Conservation (phyloP, 2,888 invertebrate species). For the Drosophila rubida region DNA sequence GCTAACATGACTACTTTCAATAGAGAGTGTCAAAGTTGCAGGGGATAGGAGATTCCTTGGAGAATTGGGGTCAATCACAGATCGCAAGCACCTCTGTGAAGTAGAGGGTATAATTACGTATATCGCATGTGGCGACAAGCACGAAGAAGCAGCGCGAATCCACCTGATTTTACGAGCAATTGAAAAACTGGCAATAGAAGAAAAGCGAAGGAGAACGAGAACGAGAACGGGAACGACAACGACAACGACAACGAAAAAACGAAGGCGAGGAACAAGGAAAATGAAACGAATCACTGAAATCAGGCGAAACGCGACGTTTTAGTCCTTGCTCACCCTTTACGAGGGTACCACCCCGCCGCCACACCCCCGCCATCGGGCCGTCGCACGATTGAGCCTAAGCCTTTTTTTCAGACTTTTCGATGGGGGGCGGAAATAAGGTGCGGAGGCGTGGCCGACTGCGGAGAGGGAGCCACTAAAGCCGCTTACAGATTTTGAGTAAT, state of each 20-base stretch:
- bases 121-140: not conserved
- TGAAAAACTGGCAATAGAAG: constrained; percentile 4
- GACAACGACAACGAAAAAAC: not conserved
- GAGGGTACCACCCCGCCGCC: not conserved
- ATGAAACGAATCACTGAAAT: constrained; percentile 28
- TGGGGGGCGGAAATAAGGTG: not conserved
- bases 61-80: not conserved
- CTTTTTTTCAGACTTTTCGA: constrained; percentile 26
- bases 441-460: not conserved
- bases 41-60: not conserved
- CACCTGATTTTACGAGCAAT: constrained; percentile 24
- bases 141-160: constrained; percentile 1
- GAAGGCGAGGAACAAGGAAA: constrained; percentile 2
- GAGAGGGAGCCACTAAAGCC: constrained; percentile 32
- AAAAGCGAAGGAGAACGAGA: constrained; percentile 1
- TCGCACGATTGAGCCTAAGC: constrained; percentile 38
- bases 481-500: constrained; percentile 50
- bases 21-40: too few relatives aligned
- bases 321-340: constrained; percentile 12
- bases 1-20: too few relatives aligned
- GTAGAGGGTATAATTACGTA: not conserved
- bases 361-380: not conserved
- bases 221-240: not conserved
- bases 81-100: not conserved
- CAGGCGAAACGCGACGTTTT: constrained; percentile 11